phyloP scores from a whole-genome alignment of 2,888 invertebrate genomes.

The Pollenia labialis region DNA sequence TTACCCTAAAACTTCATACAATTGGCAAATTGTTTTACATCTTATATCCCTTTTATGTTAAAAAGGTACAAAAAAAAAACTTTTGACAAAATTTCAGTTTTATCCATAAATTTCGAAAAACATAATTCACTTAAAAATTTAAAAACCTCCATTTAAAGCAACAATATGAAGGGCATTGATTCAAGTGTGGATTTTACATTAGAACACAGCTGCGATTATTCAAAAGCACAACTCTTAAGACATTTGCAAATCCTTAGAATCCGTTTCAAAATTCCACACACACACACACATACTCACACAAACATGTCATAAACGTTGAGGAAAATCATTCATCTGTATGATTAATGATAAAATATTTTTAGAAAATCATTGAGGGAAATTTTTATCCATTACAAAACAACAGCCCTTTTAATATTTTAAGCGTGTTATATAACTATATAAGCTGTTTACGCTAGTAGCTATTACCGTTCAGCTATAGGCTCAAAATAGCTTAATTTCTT shows the following conservation, averaged over 20 bases:
- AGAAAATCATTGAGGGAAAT: constrained; percentile 53
- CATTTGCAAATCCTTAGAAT: constrained; percentile 7
- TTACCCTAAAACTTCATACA: too few species aligned
- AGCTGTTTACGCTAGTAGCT: not conserved
- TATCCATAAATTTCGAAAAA: too few species aligned
- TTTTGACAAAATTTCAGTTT: too few species aligned
- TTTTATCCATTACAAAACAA: not conserved
- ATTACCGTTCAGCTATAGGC: not conserved
- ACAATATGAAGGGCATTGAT: too few species aligned
- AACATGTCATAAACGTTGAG: constrained; percentile 56
- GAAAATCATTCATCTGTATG: constrained; percentile 65
- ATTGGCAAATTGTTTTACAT: too few species aligned
- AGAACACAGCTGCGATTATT: constrained; percentile 44
- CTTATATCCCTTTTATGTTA: too few species aligned
- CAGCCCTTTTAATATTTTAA: not conserved
- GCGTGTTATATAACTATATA: not conserved
- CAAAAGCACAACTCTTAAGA: constrained; percentile 1
- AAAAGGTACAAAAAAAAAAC: too few species aligned
- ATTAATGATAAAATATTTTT: constrained; percentile 64
- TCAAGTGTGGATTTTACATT: constrained; percentile 8
- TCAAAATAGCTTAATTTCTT: not conserved
- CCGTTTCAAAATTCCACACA: not conserved
- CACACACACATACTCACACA: constrained; percentile 1
- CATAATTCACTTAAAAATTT: too few species aligned
- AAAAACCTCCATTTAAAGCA: too few species aligned